phyloP scores from a whole-genome alignment of 2,888 invertebrate species.

The Nemoura dubitans region DNA sequence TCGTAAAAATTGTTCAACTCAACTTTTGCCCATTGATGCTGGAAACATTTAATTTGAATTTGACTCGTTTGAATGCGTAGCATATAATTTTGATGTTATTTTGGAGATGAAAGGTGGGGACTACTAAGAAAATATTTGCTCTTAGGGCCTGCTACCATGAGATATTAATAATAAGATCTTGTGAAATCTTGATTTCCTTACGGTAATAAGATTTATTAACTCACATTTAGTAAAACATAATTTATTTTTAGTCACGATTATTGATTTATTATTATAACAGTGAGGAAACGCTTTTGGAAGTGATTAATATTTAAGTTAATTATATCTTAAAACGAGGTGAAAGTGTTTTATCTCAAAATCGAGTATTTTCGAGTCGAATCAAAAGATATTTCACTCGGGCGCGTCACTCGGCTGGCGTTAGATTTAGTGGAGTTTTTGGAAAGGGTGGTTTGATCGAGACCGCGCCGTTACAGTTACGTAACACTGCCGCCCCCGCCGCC shows the following conservation, averaged over 20 bases:
- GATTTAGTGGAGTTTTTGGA: background rate
- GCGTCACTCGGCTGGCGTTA: background rate
- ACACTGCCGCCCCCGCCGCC: background rate
- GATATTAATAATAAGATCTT: background rate
- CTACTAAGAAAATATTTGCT: background rate
- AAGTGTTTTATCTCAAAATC: background rate
- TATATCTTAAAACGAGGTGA: background rate
- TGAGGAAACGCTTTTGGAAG: background rate
- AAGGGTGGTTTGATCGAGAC: background rate
- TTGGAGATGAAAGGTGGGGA: background rate
- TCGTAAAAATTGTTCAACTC: background rate
- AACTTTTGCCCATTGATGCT: background rate
- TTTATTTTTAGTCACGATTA: background rate
- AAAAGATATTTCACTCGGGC: background rate
- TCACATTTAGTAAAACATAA: background rate
- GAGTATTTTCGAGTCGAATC: background rate
- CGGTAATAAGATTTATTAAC: background rate
- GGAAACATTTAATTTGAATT: background rate
- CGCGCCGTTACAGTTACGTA: background rate
- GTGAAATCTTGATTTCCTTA: background rate
- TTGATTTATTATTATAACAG: conserved; percentile 7
- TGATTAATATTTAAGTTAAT: conserved; percentile 12
- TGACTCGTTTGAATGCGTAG: background rate
- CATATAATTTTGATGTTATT: background rate
- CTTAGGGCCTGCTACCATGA: background rate